Evolutionary conservation across 1,140 invertebrate genomes (phyloP), one percentile per base, ranked within the genome.

Genomic region (Pseudomyrmex sp.): DNA sequence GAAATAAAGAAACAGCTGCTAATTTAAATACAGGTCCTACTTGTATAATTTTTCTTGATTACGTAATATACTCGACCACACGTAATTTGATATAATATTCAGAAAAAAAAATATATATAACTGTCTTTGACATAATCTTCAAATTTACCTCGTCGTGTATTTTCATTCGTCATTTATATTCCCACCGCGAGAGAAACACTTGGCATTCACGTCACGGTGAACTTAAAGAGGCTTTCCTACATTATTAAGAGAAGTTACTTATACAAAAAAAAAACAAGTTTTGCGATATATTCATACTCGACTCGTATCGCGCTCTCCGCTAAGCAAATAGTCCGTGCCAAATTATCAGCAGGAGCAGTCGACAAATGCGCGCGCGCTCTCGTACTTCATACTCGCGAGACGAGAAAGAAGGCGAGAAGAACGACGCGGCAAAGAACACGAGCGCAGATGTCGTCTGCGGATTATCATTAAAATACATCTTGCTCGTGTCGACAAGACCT

Each of bases 391-490:
- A n/a, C 35, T 73, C 35, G 74, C 26, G 48, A 20, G 48, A 35
- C 46, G 26, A 23, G 58, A 10, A 52, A 63, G 56, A 56, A 84
- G 54, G 26, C 5, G 35, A 52, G 63, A 70, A 66, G 44, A 69
- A 65, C 23, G 20, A 52, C 23, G 35, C n/a, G 23, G 52, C 63
- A 26, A 63, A 77, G 63, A 68, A 52, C 61, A n/a, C 48, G 65
- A 46, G 52, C 56, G 82, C 87, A 89, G 87, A 89, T 90, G 89
- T 90, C 85, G 88, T 84, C 85, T 79, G 66, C 69, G 88, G 89
- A 90, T 90, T 90, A 90, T 85, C 83, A 90, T 90, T 90, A 88
- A 90, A 84, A 87, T 85, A 88, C 88, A 85, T 90, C 88, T 83
- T 76, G 65, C 54, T 75, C 84, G 76, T 74, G 88, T 80, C 83